These are phyloP conservation scores for Acrossocheilus wenchowensis DNA, from an alignment of 2,797 vertebrate genomes.

Conservation along the genomic window DNA sequence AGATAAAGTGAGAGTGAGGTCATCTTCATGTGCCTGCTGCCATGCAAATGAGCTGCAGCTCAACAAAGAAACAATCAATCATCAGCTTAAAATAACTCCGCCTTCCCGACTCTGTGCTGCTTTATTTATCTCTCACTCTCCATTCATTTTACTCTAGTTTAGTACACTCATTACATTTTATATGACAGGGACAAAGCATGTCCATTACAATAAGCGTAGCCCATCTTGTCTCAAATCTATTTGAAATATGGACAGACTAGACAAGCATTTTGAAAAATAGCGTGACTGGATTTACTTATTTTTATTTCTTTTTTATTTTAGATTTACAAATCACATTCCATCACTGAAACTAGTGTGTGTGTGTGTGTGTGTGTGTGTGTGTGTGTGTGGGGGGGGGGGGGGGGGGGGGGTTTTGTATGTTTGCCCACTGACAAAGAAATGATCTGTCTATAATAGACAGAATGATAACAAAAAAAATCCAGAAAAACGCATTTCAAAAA, in stretches of 20 bases:
- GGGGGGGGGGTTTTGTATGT: no score
- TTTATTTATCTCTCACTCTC: conserved; percentile 13
- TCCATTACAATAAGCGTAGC: not conserved
- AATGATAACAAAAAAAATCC: no score
- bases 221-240: not conserved
- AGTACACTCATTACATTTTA: conserved; percentile 5
- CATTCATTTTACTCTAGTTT: conserved; percentile 16
- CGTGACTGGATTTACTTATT: not conserved
- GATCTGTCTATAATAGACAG: no score
- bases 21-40: conserved; percentile 29
- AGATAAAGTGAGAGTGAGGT: conserved; percentile 2
- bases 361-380: no score
- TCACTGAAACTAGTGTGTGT: no score
- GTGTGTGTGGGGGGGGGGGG: no score
- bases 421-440: no score
- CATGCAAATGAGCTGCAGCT: conserved; percentile 24
- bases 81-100: conserved; percentile 1
- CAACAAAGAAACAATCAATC: conserved; percentile 26
- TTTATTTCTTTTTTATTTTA: not conserved
- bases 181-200: conserved; percentile 17
- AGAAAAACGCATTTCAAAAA: no score
- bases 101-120: not conserved
- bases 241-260: not conserved
- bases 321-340: no score
- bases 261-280: not conserved